Evolutionary conservation across 2,797 vertebrate species (phyloP), one percentile per base, ranked within the genome.

Genomic region (Melanogrammus aeglefinus): DNA sequence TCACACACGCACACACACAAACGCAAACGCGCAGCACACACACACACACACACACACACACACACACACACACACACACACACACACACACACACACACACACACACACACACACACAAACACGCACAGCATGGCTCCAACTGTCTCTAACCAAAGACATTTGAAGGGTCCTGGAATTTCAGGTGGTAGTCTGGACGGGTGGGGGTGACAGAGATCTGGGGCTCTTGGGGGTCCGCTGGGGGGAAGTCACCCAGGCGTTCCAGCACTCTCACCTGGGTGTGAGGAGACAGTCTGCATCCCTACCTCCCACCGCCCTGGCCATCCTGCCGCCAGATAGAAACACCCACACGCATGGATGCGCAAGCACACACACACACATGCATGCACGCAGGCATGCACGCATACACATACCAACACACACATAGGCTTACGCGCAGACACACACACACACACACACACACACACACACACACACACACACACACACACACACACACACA

Each of bases 241-340:
- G 74, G 84, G 83, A 86, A 74, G 81, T 85, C 83, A 82, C 71
- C 0, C 36, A 83, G 79, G 76, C 29, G 73, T 78, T 33, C 81
- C 69, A 38, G 66, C 33, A 78, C 75, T 82, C 82, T 80, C 82
- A 77, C 76, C 76, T 6, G 41, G 76, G 81, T 77, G 86, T 1
- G 74, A 86, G 57, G 82, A 85, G 82, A 84, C 86, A 83, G 82
- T 51, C 75, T 36, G 75, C 51, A 38, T 69, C 75, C 63, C 75
- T 12, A 14, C 29, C 39, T 47, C 80, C 80, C 78, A 75, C 78
- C 2, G 6, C 6, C 80, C 44, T 21, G 41, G 72, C 33, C 78
- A 2, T 9, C 44, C 75, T 66, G 75, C 47, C 51, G 75, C 47
- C 75, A 33, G 44, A 10, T 4, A 31, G 18, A 74, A 41, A 75